Evolutionary conservation across 2,888 invertebrate species (phyloP).

Genomic region (Lampropteryx suffumata): DNA sequence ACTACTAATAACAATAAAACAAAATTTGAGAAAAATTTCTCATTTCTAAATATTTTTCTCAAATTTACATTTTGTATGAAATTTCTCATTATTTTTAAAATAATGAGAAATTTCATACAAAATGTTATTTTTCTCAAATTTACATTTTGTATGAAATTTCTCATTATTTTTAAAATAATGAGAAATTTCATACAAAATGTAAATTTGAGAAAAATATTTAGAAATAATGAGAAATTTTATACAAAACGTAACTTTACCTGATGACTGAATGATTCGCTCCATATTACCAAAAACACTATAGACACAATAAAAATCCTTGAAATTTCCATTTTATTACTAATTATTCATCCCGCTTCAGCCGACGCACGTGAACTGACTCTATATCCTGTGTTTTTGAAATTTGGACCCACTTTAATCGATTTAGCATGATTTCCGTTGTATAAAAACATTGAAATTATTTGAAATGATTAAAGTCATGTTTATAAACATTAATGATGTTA

Average conservation of each 20-base stretch:
- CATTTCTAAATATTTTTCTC: no score
- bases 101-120: no score
- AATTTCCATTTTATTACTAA: conserved; percentile 1
- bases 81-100: no score
- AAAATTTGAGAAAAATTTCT: no score
- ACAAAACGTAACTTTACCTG: conserved; percentile 12
- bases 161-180: no score
- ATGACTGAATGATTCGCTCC: conserved; percentile 8
- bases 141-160: no score
- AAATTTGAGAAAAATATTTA: no score
- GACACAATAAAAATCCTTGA: conserved; percentile 1
- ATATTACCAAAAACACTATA: conserved; percentile 13
- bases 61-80: no score
- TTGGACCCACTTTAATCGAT: conserved; percentile 9
- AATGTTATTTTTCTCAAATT: no score
- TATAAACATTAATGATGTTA: conserved; percentile 8
- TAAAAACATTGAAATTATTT: conserved; percentile 9
- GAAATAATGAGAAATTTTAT: no score
- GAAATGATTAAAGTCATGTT: conserved; percentile 2
- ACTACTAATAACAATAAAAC: no score
- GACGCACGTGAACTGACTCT: background rate
- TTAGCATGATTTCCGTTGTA: conserved; percentile 8
- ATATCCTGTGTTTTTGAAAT: background rate
- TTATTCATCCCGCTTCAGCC: background rate
- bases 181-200: no score